These are phyloP conservation scores for Pao palembangensis DNA, from an alignment of 2,113 vertebrate genomes.

Conservation along the genomic window DNA sequence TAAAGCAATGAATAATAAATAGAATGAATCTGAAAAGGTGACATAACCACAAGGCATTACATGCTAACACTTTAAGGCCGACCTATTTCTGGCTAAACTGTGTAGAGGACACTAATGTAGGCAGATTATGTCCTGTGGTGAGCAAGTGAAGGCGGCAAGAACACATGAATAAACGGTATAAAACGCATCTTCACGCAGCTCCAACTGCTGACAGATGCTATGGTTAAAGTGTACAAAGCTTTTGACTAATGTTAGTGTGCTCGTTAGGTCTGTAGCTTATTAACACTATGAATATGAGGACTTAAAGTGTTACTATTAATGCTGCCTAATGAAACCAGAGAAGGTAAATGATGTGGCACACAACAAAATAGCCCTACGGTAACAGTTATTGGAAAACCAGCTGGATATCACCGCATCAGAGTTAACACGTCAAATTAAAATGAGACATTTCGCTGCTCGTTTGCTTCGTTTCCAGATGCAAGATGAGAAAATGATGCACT, in stretches of 20 bases:
- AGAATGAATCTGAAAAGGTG: constrained; percentile 52
- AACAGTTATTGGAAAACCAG: constrained; percentile 20
- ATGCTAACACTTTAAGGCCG: neutral
- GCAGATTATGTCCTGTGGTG: neutral
- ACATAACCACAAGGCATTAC: constrained; percentile 23
- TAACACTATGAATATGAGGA: neutral
- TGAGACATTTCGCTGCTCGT: neutral
- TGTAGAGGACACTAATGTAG: neutral
- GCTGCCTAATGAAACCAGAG: constrained; percentile 14
- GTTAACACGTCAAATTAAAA: neutral
- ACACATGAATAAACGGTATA: no score
- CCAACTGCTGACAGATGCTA: neutral
- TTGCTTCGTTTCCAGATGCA: neutral
- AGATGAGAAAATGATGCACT: neutral
- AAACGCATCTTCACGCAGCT: no score
- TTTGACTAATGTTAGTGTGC: neutral
- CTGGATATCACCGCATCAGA: constrained; percentile 1
- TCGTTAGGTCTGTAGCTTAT: neutral
- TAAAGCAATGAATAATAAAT: constrained; percentile 60
- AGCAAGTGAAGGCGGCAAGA: neutral
- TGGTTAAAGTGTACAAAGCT: neutral
- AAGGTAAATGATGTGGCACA: constrained; percentile 4
- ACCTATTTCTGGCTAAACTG: neutral
- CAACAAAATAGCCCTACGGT: constrained; percentile 5
- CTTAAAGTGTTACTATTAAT: neutral